Conservation (phyloP, 2,113 vertebrate genomes). For the Cyanoderma ruficeps region DNA sequence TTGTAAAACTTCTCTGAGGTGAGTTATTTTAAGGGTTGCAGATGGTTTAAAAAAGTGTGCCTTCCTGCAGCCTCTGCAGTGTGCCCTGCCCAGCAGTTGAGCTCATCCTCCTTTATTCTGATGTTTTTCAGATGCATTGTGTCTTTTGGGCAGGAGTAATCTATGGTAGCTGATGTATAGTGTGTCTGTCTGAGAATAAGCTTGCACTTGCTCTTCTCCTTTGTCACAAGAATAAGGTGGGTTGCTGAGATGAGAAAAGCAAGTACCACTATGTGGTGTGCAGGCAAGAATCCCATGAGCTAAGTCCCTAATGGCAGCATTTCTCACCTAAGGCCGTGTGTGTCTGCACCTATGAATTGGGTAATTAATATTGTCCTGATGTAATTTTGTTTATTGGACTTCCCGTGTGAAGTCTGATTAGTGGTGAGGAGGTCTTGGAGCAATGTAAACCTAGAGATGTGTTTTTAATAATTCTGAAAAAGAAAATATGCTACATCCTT, state of each 20-base stretch:
- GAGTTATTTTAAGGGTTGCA: not conserved
- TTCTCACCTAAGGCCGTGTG: not conserved
- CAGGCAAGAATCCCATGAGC: not conserved
- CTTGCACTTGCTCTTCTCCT: not conserved
- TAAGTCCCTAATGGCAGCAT: not conserved
- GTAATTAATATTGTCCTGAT: not conserved
- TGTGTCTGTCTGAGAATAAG: not conserved
- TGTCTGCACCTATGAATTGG: not conserved
- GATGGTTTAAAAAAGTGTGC: not conserved
- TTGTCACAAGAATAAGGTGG: not conserved
- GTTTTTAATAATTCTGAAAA: not conserved
- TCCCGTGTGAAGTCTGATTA: not conserved
- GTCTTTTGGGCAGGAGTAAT: not conserved
- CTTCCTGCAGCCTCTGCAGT: not conserved
- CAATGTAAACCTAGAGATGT: not conserved
- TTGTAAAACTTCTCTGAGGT: not conserved
- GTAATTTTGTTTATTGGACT: not conserved
- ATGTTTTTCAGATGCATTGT: accelerated
- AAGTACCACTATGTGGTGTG: accelerated
- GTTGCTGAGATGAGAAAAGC: not conserved
- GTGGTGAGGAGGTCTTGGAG: not conserved
- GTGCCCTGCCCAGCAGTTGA: accelerated
- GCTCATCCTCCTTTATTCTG: not conserved
- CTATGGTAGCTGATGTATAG: not conserved
- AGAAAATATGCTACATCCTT: not conserved